Base-by-base conservation (phyloP, 2,797 vertebrate species). In the Sebastes taczanowskii region DNA sequence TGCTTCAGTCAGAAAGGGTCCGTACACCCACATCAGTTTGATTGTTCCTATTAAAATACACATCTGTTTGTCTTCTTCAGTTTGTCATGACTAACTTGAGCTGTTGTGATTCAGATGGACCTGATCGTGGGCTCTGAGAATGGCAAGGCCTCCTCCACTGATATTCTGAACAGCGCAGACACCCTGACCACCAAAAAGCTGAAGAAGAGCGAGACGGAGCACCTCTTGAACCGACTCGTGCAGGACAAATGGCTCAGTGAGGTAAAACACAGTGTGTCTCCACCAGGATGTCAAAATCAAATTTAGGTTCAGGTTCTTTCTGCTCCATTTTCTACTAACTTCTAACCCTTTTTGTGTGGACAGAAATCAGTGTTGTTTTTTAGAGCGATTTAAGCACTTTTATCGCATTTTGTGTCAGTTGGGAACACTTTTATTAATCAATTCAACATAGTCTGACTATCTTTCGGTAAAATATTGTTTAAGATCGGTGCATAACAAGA, bases 191-290 rank as follows among this genome's bases (percentile, higher is more conserved):
- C 95, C 69, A 99, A 97, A 88, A 99, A 97, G 92, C 96, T 99
- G 92, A 98, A 96, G 94, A 99, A 99, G 91, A 97, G 96, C n/a
- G 98, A 99, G 83, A 96, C 95, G 0, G 97, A 99, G 84, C 95
- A 97, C 20, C 94, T 99, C 22, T 88, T 99, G 29, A 96, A 96
- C 86, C 95, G 94, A 78, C 96, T 99, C 11, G 98, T 98, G 34
- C 95, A 96, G 1, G 97, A 97, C 88, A 97, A 97, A 83, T 99
- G 98, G 98, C 95, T 99, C 53, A 95, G 89, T 66, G 97, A 98
- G 97, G 99, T 99, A 94, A 80, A 80, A 60, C 11, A 11, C 65
- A 35, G 4, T 4, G 18, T 55, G 46, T 55, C 38, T 9, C 63
- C 23, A 9, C 7, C 3, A 11, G 20, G 49, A 32, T 71, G 22